phyloP scores from a whole-genome alignment of 2,797 vertebrate genomes.

The Acanthopagrus latus region DNA sequence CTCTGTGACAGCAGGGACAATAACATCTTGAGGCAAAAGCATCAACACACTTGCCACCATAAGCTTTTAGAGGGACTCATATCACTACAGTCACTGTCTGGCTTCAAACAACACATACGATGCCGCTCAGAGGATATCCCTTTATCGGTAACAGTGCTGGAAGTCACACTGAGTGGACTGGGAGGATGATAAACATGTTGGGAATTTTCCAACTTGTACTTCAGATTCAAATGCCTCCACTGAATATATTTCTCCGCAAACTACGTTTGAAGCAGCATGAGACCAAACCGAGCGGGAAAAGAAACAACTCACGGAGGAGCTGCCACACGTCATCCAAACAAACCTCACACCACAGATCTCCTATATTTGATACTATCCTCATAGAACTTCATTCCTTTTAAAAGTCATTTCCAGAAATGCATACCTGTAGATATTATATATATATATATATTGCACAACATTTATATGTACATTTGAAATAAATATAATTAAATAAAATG shows the following conservation, averaged over 20 bases:
- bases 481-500: constrained; percentile 81
- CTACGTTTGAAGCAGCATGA: constrained; percentile 33
- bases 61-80: background rate
- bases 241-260: constrained; percentile 19
- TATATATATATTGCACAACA: constrained; percentile 85
- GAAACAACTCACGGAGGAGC: constrained; percentile 30
- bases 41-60: background rate
- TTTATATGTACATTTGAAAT: constrained; percentile 85
- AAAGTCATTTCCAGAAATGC: constrained; percentile 78
- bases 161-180: constrained; percentile 32
- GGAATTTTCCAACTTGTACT: background rate
- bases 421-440: constrained; percentile 82
- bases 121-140: background rate
- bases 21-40: background rate
- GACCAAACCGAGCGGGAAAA: constrained; percentile 40
- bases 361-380: constrained; percentile 69
- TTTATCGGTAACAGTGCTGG: background rate
- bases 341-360: constrained; percentile 68
- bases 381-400: constrained; percentile 67
- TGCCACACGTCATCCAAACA: constrained; percentile 59
- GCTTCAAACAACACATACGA: constrained; percentile 7
- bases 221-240: background rate
- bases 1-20: background rate
- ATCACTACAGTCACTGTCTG: background rate
- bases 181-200: constrained; percentile 16